These are phyloP conservation scores for Hetaerina americana DNA, from an alignment of 1,140 invertebrate species.

Conservation along the genomic window DNA sequence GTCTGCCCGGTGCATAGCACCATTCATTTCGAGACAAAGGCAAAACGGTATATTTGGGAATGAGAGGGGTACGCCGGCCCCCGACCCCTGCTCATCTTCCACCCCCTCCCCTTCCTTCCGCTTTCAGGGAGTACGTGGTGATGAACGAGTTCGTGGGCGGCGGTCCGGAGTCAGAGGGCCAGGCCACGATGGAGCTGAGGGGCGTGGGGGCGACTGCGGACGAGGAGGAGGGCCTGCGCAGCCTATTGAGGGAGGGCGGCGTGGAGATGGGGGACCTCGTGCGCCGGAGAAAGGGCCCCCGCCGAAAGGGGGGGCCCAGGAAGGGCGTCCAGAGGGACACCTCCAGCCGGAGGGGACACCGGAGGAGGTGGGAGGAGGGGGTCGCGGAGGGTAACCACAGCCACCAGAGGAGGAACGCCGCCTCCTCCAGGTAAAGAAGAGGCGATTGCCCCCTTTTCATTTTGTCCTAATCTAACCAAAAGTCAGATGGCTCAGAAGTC, in stretches of 20 bases:
- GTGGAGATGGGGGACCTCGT: neutral
- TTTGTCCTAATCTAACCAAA: too few relatives aligned
- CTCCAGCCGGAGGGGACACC: neutral
- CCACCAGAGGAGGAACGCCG: conserved; percentile 18
- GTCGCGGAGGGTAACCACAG: conserved; percentile 19
- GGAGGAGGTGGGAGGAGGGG: neutral
- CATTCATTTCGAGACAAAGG: too few relatives aligned
- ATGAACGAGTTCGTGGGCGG: conserved; percentile 14
- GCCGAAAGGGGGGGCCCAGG: neutral
- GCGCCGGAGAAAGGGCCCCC: neutral
- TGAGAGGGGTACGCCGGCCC: too few relatives aligned
- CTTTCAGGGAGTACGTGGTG: conserved; percentile 28
- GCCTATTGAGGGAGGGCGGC: neutral
- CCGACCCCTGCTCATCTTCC: too few relatives aligned
- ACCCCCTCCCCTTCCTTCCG: too few relatives aligned
- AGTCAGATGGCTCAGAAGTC: too few relatives aligned
- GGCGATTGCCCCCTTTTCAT: too few relatives aligned
- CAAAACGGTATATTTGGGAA: too few relatives aligned
- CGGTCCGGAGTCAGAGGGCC: neutral
- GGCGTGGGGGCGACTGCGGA: conserved; percentile 2
- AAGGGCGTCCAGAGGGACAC: neutral
- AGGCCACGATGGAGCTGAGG: neutral
- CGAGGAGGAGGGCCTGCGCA: neutral
- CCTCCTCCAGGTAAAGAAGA: neutral
- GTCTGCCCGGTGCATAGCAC: too few relatives aligned